phyloP scores from a whole-genome alignment of 2,113 vertebrate genomes.

The Anthoscopus minutus region DNA sequence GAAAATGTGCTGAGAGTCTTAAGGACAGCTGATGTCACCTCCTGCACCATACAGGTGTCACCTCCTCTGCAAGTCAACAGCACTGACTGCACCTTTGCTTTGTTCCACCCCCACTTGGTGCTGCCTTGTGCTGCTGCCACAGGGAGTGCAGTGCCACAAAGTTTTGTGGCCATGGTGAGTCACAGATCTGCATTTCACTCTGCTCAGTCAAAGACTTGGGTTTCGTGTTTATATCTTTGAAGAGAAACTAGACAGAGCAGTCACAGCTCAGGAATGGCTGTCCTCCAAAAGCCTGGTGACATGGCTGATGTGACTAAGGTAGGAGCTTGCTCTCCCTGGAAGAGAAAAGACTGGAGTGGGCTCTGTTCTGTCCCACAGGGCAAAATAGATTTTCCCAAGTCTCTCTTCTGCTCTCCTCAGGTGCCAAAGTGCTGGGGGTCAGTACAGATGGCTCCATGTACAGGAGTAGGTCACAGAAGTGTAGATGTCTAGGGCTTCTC shows the following conservation, averaged over 20 bases:
- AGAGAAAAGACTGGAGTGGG: neutral
- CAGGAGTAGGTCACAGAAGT: neutral
- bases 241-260: neutral
- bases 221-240: neutral
- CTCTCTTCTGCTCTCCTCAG: neutral
- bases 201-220: neutral
- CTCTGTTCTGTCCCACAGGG: neutral
- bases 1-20: neutral
- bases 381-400: neutral
- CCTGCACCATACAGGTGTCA: neutral
- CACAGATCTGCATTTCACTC: fast-evolving
- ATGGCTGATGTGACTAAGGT: neutral
- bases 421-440: neutral
- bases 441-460: neutral
- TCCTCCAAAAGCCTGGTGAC: neutral
- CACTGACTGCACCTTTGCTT: neutral
- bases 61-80: neutral
- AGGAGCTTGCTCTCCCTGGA: neutral
- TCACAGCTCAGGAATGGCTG: neutral
- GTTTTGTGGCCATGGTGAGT: neutral
- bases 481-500: neutral
- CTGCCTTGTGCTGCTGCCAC: neutral
- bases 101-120: fast-evolving
- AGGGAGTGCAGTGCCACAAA: fast-evolving
- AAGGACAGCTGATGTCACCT: neutral